Conservation (phyloP, 2,888 invertebrate genomes). For the Venusia cambrica region DNA sequence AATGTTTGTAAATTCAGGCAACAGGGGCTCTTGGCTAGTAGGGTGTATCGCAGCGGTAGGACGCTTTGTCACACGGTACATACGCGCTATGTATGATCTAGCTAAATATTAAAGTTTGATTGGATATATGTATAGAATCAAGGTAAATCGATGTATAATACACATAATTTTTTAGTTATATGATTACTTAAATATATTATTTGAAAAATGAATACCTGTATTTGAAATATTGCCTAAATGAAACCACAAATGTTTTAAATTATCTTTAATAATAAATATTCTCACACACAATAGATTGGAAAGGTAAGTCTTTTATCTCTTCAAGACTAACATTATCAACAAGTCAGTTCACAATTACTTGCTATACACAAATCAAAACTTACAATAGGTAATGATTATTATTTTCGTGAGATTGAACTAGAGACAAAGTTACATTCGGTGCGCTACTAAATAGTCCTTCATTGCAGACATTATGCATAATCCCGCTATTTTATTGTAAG, state of each 20-base stretch:
- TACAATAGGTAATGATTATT: constrained; percentile 18
- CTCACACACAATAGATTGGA: constrained; percentile 59
- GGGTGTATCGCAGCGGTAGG: too few relatives aligned
- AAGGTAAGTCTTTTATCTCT: constrained; percentile 79
- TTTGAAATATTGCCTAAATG: constrained; percentile 27
- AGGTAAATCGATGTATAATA: constrained; percentile 54
- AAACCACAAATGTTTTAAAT: constrained; percentile 29
- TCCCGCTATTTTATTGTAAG: constrained; percentile 6
- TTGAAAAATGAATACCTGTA: constrained; percentile 40
- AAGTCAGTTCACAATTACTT: constrained; percentile 36
- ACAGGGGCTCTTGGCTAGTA: too few relatives aligned
- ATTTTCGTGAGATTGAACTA: constrained; percentile 14
- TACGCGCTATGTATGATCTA: too few relatives aligned
- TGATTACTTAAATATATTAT: constrained; percentile 65
- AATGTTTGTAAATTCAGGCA: too few relatives aligned
- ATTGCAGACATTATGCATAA: constrained; percentile 8
- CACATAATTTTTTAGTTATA: constrained; percentile 49
- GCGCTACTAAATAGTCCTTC: constrained; percentile 3
- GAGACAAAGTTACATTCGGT: constrained; percentile 11
- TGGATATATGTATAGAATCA: constrained; percentile 53
- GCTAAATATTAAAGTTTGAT: constrained; percentile 41
- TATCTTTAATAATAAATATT: constrained; percentile 64
- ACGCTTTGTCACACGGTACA: too few relatives aligned
- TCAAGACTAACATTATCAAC: constrained; percentile 41
- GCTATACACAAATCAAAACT: constrained; percentile 13